Evolutionary conservation across 2,113 vertebrate species (phyloP).

Genomic region (Dromiciops gliroides): DNA sequence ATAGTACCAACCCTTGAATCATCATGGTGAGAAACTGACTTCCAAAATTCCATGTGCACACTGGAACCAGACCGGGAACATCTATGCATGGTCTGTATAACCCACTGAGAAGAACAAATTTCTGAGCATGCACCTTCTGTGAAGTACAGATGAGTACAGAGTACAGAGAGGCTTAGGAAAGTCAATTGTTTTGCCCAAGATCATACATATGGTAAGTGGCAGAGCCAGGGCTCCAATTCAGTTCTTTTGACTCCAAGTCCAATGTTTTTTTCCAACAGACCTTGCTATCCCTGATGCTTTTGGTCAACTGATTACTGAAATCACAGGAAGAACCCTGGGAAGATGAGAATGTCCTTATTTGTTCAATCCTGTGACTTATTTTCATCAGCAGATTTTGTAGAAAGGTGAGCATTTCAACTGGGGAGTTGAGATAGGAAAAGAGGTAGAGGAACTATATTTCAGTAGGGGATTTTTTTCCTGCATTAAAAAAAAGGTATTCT

Average conservation of each 20-base stretch:
- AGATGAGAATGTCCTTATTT: not conserved
- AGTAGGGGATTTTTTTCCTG: not conserved
- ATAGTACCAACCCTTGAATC: too few species aligned
- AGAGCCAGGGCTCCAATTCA: not conserved
- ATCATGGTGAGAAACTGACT: too few species aligned
- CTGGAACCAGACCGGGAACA: too few species aligned
- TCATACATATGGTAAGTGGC: not conserved
- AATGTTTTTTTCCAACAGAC: not conserved
- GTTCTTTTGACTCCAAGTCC: not conserved
- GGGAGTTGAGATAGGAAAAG: not conserved
- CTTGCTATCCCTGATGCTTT: not conserved
- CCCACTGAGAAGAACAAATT: too few species aligned
- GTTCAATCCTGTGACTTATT: not conserved
- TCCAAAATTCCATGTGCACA: too few species aligned
- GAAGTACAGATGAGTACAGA: too few species aligned
- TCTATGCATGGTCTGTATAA: too few species aligned
- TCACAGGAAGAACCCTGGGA: not conserved
- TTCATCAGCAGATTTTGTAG: not conserved
- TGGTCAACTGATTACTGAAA: not conserved
- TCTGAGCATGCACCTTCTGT: too few species aligned
- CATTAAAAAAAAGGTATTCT: conserved; percentile 32
- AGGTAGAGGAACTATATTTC: not conserved
- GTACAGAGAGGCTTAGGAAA: too few species aligned
- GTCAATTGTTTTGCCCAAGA: not conserved
- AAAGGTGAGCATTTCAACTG: not conserved